Conservation (phyloP, 1,140 invertebrate genomes). For the Microplitis demolitor region DNA sequence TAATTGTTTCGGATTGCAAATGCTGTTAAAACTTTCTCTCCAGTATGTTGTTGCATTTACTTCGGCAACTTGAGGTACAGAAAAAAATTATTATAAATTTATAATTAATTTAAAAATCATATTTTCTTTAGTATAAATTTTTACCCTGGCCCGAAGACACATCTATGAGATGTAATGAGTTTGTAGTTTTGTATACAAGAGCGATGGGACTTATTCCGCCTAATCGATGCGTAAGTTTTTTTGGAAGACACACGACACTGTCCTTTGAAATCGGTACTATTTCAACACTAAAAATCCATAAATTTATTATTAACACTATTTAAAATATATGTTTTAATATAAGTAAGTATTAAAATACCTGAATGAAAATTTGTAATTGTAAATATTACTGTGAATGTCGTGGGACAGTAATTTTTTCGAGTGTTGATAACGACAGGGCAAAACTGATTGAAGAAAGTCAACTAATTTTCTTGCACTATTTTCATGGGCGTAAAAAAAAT, state of each 20-base stretch:
- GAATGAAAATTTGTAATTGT: conserved; percentile 95
- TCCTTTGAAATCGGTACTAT: conserved; percentile 97
- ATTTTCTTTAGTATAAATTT: conserved; percentile 29
- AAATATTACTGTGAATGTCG: conserved; percentile 95
- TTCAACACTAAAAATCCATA: conserved; percentile 68
- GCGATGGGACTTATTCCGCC: conserved; percentile 93
- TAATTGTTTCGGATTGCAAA: conserved; percentile 90
- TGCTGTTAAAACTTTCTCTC: conserved; percentile 81
- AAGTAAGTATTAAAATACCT: conserved; percentile 44
- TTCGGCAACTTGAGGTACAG: conserved; percentile 76
- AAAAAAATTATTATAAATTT: conserved; percentile 6
- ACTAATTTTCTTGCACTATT: conserved; percentile 93
- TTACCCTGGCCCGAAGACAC: conserved; percentile 88
- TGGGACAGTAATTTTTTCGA: conserved; percentile 97
- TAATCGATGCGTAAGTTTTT: conserved; percentile 83
- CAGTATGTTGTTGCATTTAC: conserved; percentile 82
- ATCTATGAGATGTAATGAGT: conserved; percentile 91
- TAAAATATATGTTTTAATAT: background rate
- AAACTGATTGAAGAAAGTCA: conserved; percentile 86
- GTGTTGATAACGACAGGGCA: conserved; percentile 85
- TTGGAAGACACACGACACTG: conserved; percentile 91
- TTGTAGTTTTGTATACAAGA: conserved; percentile 87
- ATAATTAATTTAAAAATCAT: background rate
- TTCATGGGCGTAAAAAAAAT: conserved; percentile 93
- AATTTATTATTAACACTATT: background rate